Base-by-base conservation (phyloP, 2,888 invertebrate species). In the Volucella inflata region DNA sequence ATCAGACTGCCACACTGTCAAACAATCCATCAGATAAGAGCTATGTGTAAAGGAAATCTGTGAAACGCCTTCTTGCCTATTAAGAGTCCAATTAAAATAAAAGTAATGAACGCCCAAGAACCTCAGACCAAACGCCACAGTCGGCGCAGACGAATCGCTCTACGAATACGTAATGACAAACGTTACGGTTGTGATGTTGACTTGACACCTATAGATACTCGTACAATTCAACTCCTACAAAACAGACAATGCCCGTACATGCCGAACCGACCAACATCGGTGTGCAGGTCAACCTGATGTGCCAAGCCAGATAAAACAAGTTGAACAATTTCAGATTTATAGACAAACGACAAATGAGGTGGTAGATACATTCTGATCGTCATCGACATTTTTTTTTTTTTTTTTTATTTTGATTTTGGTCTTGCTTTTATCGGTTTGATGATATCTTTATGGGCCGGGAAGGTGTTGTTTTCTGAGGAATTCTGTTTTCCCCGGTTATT, bases 281-380 rank as follows among this genome's bases (percentile, higher is more conserved):
- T 30, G 70, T 48, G 48, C 48, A 62, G 72, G 57, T 76, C 67
- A 50, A 62, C 51, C 48, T 21, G 14, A 74, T n/a, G 50, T 44
- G 48, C 62, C 59, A 53, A 51, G 42, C 74, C 74, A 53, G 76
- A 76, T 65, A 83, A 79, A 79, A 81, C 81, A 57, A 68, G 84
- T 80, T 84, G 80, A 84, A 80, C 84, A 84, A 74, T 80, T 75
- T 84, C 55, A 84, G 84, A 84, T 84, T 84, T 84, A 84, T 80
- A 17, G 64, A 64, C 74, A 51, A 57, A 60, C 75, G 46, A 40
- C 59, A 53, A 74, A 74, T 75, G 65, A 57, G 65, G 80, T 80
- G 30, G 75, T 75, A 72, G 71, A 48, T 62, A 74, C 44, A 70
- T 59, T 74, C 42, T 51, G 65, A 48, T 67, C 67, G 77, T 72